phyloP scores from a whole-genome alignment of 2,797 vertebrate genomes.

The Cygnus olor region DNA sequence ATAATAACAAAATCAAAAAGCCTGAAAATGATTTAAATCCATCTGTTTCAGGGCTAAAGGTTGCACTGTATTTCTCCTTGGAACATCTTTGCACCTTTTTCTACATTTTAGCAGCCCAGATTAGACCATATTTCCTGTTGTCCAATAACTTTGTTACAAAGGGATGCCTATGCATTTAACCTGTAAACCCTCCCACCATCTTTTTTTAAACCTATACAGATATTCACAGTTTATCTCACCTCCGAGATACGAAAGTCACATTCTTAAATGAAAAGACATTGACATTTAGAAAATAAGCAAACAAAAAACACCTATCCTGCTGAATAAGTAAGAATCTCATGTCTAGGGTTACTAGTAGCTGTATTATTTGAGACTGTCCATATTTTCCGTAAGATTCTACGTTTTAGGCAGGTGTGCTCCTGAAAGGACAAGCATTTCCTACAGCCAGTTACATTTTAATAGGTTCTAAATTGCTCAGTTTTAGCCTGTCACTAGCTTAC shows the following conservation, averaged over 20 bases:
- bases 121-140: not conserved
- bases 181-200: not conserved
- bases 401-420: not conserved
- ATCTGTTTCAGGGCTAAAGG: not conserved
- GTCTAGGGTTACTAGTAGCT: not conserved
- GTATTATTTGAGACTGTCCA: not conserved
- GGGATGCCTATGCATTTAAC: not conserved
- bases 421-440: not conserved
- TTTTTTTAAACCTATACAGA: not conserved
- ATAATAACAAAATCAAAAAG: not conserved
- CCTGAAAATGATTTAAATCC: not conserved
- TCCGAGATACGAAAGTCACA: not conserved
- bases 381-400: not conserved
- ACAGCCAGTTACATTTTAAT: accelerated
- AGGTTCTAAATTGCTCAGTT: not conserved
- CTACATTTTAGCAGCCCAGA: not conserved
- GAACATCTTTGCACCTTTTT: not conserved
- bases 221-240: not conserved
- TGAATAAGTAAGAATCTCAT: not conserved
- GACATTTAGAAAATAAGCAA: not conserved
- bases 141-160: not conserved
- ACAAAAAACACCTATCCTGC: not conserved
- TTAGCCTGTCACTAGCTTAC: not conserved
- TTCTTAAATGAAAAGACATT: not conserved
- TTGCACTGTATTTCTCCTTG: not conserved